Conservation (phyloP, 2,888 invertebrate genomes). For the Tuta absoluta region DNA sequence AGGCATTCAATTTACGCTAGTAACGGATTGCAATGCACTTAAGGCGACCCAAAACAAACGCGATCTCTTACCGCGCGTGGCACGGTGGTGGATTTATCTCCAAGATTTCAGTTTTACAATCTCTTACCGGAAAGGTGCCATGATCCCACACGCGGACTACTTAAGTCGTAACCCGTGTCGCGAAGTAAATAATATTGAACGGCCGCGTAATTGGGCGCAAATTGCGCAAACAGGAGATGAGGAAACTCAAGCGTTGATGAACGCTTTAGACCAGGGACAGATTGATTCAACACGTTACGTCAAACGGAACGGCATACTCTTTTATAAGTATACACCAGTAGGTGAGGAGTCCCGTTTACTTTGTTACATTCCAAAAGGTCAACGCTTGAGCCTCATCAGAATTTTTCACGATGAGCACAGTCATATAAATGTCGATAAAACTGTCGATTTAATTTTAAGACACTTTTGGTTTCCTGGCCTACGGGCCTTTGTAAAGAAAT, state of each 20-base stretch:
- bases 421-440: slow-evolving; percentile 26
- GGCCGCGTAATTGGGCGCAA: slow-evolving; percentile 33
- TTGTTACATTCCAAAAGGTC: neutral
- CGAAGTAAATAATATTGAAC: slow-evolving; percentile 24
- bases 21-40: slow-evolving; percentile 32
- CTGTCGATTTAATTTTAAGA: slow-evolving; percentile 24
- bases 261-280: neutral
- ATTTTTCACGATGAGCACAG: slow-evolving; percentile 23
- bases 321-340: neutral
- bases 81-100: neutral
- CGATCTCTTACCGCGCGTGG: slow-evolving; percentile 31
- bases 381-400: neutral
- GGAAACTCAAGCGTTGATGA: neutral
- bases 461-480: neutral
- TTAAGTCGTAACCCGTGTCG: slow-evolving; percentile 3
- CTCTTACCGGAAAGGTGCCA: slow-evolving; percentile 30
- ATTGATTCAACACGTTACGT: neutral
- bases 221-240: neutral
- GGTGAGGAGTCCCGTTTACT: neutral
- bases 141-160: no score
- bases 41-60: slow-evolving; percentile 34
- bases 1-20: slow-evolving; percentile 8
- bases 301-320: neutral
- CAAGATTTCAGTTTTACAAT: slow-evolving; percentile 29
- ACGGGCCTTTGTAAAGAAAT: neutral